Percentiles rank a stretch among this genome's conserved stretches.
Evolutionary conservation across 2,888 invertebrate species (phyloP).

Genomic region (Drosophila sordidapex): DNA sequence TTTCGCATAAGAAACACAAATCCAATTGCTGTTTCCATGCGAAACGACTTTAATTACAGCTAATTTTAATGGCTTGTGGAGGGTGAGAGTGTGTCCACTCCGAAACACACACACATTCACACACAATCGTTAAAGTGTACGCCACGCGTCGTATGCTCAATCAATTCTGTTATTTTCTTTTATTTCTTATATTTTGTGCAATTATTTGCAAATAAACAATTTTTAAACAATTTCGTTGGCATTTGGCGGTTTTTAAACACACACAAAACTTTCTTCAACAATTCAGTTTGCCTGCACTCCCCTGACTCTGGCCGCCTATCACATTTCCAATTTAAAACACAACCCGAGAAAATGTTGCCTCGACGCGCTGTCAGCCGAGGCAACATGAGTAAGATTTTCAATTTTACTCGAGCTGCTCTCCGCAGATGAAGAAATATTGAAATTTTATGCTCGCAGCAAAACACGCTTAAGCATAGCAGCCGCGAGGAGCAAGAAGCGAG

Average conservation of each 20-base stretch:
- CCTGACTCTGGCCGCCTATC: constrained; percentile 38
- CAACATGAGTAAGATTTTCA: constrained; percentile 74
- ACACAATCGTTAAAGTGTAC: constrained; percentile 27
- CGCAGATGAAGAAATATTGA: constrained; percentile 73
- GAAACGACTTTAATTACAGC: constrained; percentile 72
- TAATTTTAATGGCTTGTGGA: constrained; percentile 64
- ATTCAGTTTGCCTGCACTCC: not conserved
- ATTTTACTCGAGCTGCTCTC: constrained; percentile 33
- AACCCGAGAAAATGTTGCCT: constrained; percentile 32
- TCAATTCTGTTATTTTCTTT: constrained; percentile 15
- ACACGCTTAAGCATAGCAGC: not conserved
- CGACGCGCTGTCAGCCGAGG: constrained; percentile 13
- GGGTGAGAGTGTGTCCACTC: not conserved
- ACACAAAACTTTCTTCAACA: constrained; percentile 36
- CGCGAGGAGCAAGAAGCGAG: not conserved
- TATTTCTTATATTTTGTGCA: not conserved
- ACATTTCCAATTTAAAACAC: constrained; percentile 69
- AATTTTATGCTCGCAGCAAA: constrained; percentile 61
- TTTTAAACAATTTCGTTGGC: constrained; percentile 21
- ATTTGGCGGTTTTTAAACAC: constrained; percentile 13
- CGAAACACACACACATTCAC: not conserved
- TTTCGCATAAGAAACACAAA: constrained; percentile 41
- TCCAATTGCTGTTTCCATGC: constrained; percentile 61
- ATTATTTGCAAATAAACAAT: constrained; percentile 1
- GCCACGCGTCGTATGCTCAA: constrained; percentile 66